These are phyloP conservation scores for Phoxinus dragarum DNA, from an alignment of 2,797 vertebrate species.

Conservation along the genomic window DNA sequence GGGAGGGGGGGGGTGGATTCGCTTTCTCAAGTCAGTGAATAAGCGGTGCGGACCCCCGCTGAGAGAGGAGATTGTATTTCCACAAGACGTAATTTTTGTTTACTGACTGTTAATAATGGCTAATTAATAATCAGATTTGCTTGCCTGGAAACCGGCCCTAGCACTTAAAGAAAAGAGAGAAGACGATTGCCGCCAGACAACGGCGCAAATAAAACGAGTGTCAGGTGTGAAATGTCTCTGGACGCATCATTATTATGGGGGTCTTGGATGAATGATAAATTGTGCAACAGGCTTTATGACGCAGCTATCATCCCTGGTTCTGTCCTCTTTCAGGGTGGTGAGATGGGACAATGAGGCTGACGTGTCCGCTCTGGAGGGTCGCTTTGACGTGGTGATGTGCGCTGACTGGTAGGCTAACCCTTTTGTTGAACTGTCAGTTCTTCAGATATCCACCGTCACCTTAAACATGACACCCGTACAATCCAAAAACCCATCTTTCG, in stretches of 20 bases:
- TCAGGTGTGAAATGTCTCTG: constrained; percentile 44
- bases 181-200: constrained; percentile 4
- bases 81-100: constrained; percentile 97
- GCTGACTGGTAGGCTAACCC: constrained; percentile 94
- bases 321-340: constrained; percentile 85
- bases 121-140: constrained; percentile 98
- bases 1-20: constrained; percentile 71
- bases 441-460: neutral
- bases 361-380: constrained; percentile 92
- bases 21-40: constrained; percentile 87
- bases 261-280: constrained; percentile 19
- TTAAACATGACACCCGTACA: constrained; percentile 1
- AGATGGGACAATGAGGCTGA: constrained; percentile 97
- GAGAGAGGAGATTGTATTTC: constrained; percentile 96
- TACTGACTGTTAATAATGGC: constrained; percentile 99
- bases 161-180: constrained; percentile 75
- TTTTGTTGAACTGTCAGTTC: constrained; percentile 30
- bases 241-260: constrained; percentile 13
- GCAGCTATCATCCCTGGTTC: constrained; percentile 19
- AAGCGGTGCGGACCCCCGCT: constrained; percentile 86
- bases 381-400: constrained; percentile 98
- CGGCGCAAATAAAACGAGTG: constrained; percentile 55
- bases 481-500: neutral
- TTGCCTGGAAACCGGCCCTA: constrained; percentile 77
- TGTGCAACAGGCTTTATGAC: constrained; percentile 39